Percentiles rank a stretch among this genome's conserved stretches.
phyloP scores from a whole-genome alignment of 2,113 vertebrate species.

The Ptyas mucosa region DNA sequence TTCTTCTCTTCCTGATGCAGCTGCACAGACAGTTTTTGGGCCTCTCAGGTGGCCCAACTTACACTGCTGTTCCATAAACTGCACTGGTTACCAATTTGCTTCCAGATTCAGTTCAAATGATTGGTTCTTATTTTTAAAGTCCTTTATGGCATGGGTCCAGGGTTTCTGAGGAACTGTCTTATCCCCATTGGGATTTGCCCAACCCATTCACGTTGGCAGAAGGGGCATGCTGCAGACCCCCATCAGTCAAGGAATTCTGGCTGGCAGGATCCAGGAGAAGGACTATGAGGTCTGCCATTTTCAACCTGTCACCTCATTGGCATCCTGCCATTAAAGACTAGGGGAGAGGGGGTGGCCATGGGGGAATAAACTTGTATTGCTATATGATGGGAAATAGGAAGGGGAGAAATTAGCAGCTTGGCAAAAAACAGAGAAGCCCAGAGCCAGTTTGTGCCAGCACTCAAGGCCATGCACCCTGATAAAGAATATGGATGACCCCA shows the following conservation, averaged over 20 bases:
- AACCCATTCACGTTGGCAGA: not conserved
- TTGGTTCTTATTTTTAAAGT: not conserved
- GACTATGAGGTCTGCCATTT: no score
- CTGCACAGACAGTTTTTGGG: not conserved
- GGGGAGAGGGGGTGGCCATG: no score
- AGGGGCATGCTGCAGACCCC: not conserved
- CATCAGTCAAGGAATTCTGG: not conserved
- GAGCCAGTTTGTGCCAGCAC: no score
- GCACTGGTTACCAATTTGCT: not conserved
- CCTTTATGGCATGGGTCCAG: not conserved
- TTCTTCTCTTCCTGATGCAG: not conserved
- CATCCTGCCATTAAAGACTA: no score
- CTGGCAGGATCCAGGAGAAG: not conserved
- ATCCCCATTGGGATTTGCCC: not conserved
- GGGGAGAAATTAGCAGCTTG: no score
- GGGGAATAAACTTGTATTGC: no score
- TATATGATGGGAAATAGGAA: no score
- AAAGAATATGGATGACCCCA: no score
- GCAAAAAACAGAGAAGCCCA: no score
- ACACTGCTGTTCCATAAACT: not conserved
- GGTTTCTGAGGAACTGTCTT: not conserved
- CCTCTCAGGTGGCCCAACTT: not conserved
- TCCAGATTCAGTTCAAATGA: not conserved
- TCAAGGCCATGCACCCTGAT: no score
- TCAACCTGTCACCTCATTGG: no score